phyloP scores from a whole-genome alignment of 2,113 vertebrate genomes.

The Oophaga pumilio region DNA sequence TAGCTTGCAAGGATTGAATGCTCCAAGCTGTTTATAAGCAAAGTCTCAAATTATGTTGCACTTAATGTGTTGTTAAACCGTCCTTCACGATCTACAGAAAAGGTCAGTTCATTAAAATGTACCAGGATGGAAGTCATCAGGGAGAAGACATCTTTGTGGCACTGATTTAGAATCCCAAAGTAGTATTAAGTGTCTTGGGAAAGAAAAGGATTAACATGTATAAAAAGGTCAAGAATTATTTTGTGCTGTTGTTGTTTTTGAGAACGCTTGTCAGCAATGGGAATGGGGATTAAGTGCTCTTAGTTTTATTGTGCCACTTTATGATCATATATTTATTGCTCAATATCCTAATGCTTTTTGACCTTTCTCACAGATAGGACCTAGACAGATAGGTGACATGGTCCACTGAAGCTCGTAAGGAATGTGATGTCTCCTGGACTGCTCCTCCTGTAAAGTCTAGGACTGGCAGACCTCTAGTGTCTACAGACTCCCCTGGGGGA shows the following conservation, averaged over 20 bases:
- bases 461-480: not conserved
- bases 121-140: constrained; percentile 27
- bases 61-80: constrained; percentile 46
- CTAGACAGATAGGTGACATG: constrained; percentile 38
- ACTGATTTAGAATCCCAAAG: constrained; percentile 35
- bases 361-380: constrained; percentile 48
- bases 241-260: constrained; percentile 43
- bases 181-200: constrained; percentile 41
- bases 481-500: constrained; percentile 28
- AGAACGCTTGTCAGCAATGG: constrained; percentile 22
- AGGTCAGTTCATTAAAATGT: constrained; percentile 18
- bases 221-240: constrained; percentile 48
- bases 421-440: constrained; percentile 21
- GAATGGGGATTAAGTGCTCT: constrained; percentile 31
- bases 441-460: not conserved
- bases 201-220: constrained; percentile 38
- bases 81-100: constrained; percentile 34
- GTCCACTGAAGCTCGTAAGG: constrained; percentile 14
- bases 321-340: constrained; percentile 40
- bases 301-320: constrained; percentile 40
- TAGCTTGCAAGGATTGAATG: constrained; percentile 25
- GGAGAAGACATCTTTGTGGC: constrained; percentile 36
- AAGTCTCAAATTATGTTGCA: constrained; percentile 38
- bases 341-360: constrained; percentile 19
- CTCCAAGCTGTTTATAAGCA: constrained; percentile 42